Evolutionary conservation across 2,888 invertebrate genomes (phyloP).

Genomic region (Lomographa bimaculata): DNA sequence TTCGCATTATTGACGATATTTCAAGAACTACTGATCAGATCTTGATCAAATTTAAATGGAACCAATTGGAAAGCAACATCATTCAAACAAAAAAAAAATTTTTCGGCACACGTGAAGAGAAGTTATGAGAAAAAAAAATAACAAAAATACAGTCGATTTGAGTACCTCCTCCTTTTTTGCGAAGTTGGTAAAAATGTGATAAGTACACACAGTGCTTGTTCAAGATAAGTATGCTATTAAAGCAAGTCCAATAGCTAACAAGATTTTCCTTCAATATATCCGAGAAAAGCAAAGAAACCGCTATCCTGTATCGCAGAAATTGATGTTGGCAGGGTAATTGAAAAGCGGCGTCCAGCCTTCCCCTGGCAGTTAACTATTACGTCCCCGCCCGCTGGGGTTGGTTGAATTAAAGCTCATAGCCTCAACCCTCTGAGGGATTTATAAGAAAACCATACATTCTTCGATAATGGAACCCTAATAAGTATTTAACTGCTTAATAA

Average conservation of each 20-base stretch:
- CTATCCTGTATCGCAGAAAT: conserved; percentile 7
- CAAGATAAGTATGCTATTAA: conserved; percentile 1
- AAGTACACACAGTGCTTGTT: not conserved
- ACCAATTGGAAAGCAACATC: no score
- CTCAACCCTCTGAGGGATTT: conserved; percentile 12
- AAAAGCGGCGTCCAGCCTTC: conserved; percentile 26
- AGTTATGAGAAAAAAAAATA: no score
- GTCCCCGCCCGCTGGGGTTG: conserved; percentile 11
- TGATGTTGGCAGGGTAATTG: conserved; percentile 27
- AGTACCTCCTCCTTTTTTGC: no score
- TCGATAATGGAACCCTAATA: conserved; percentile 25
- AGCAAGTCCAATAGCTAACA: not conserved
- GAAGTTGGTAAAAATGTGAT: no score
- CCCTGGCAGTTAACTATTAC: conserved; percentile 30
- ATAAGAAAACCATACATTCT: conserved; percentile 14
- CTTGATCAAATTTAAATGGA: no score
- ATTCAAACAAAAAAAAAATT: no score
- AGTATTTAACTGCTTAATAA: conserved; percentile 12
- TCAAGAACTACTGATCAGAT: no score
- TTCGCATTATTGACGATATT: no score
- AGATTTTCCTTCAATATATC: no score
- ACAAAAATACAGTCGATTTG: no score
- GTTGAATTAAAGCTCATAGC: conserved; percentile 21
- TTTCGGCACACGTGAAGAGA: no score
- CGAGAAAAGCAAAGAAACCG: conserved; percentile 1